Conservation (phyloP, 2,113 vertebrate genomes). For the Myiozetetes cayanensis region DNA sequence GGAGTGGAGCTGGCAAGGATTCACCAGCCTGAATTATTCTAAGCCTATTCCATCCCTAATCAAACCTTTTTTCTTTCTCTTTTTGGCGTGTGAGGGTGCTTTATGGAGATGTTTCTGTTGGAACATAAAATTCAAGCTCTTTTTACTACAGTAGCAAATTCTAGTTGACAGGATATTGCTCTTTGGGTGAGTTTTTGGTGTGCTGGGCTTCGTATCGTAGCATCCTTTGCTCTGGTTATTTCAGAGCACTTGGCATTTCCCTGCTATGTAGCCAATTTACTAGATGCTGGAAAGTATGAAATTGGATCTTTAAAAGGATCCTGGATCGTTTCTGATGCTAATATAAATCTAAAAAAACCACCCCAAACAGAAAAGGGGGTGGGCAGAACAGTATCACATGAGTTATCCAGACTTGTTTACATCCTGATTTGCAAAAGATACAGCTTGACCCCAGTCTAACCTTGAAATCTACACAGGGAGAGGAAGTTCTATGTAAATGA, state of each 20-base stretch:
- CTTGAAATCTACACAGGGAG: conserved; percentile 20
- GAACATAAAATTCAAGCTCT: not conserved
- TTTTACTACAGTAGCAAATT: not conserved
- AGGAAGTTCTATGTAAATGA: conserved; percentile 64
- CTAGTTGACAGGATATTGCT: not conserved
- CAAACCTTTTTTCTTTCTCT: not conserved
- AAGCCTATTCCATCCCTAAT: conserved; percentile 33
- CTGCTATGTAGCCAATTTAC: conserved; percentile 6
- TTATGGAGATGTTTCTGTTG: not conserved
- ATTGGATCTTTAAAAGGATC: conserved; percentile 20
- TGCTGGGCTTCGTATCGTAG: not conserved
- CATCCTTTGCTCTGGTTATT: not conserved
- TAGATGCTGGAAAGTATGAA: conserved; percentile 14
- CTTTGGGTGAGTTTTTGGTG: not conserved
- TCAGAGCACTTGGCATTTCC: conserved; percentile 33
- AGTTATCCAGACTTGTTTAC: conserved; percentile 57
- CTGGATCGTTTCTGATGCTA: conserved; percentile 3
- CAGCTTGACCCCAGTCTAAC: conserved; percentile 30
- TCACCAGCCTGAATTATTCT: conserved; percentile 56
- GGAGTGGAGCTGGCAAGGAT: conserved; percentile 66
- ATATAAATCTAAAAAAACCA: not conserved
- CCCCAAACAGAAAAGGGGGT: not conserved
- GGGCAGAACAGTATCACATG: not conserved
- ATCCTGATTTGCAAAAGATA: conserved; percentile 58
- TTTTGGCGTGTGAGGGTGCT: not conserved